Base-by-base conservation (phyloP, 2,113 vertebrate species). In the Mastomys natalensis region DNA sequence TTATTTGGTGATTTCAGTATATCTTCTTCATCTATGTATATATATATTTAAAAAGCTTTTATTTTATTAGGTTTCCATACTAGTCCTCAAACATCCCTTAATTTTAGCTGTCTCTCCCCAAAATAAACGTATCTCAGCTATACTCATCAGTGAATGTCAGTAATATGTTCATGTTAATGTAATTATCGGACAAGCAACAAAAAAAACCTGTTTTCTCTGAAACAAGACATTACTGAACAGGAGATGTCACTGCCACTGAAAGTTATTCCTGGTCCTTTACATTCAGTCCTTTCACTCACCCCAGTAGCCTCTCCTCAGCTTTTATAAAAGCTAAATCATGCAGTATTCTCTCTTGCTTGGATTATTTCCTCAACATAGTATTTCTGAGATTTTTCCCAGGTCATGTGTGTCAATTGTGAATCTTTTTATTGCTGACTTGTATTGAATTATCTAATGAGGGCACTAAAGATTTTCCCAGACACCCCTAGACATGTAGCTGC, bases 301-400 rank as follows among this genome's bases (percentile, higher is more conserved):
- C 40, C 21, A 24, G 84, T 51, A 80, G 62, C 78, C 77, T 43
- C 51, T 31, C 74, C 26, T 94, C 73, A 70, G 80, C 60, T 89
- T 86, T 89, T 51, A 89, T 45, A 87, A 87, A 89, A 64, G 43
- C 76, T 51, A 89, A 84, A 78, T 68, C 31, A 89, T 66, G 48
- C 2, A 86, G 22, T 64, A 70, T 77, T 17, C 84, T 88, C 34
- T 53, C 60, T 74, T 91, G 15, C 43, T 70, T 53, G 40, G n/a
- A 73, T 91, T 89, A 82, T 95, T 95, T 96, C 87, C 55, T 73
- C 34, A 58, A 78, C 22, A 29, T 58, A 60, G 13, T 60, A 29
- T 24, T n/a, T 90, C 84, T 88, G 84, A 85, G 62, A 89, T 93
- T 78, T 17, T 72, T 31, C n/a, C 13, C 12, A 70, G 29, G 21